A percentile compares a stretch with the other conserved stretches of the same genome.
Conservation (phyloP, 2,888 invertebrate species). For the Drosophila planitibia region DNA sequence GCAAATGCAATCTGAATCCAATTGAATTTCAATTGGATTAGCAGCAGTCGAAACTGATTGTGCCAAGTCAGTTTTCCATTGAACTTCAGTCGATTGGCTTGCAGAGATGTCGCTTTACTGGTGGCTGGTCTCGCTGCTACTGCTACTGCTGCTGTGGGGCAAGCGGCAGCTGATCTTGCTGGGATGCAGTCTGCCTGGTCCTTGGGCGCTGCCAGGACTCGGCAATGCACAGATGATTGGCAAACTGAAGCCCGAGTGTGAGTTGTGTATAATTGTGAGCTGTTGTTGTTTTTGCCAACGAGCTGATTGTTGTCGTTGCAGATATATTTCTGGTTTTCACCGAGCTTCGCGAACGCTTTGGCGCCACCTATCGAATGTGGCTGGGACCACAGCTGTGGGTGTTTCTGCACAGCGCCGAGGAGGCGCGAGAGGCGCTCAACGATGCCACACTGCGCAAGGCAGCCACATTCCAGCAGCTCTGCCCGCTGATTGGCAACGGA, state of each 20-base stretch:
- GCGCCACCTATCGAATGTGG: slow-evolving; percentile 82
- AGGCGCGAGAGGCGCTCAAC: slow-evolving; percentile 80
- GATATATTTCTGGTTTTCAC: slow-evolving; percentile 78
- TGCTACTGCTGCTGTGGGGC: slow-evolving; percentile 54
- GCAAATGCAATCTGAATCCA: slow-evolving; percentile 14
- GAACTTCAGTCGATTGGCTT: slow-evolving; percentile 1
- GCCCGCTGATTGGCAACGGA: slow-evolving; percentile 83
- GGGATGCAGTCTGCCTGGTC: slow-evolving; percentile 79
- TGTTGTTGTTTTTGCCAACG: neutral
- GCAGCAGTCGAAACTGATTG: slow-evolving; percentile 26
- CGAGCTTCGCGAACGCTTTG: slow-evolving; percentile 71
- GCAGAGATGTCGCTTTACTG: slow-evolving; percentile 36
- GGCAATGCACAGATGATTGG: slow-evolving; percentile 83
- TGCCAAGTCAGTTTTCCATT: slow-evolving; percentile 11
- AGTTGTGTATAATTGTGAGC: slow-evolving; percentile 28
- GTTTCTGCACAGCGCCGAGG: slow-evolving; percentile 81
- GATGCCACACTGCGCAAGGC: slow-evolving; percentile 77
- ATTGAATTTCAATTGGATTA: slow-evolving; percentile 33
- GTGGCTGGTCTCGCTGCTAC: slow-evolving; percentile 10
- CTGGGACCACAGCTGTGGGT: slow-evolving; percentile 83
- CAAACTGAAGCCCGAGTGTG: slow-evolving; percentile 82
- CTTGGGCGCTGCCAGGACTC: slow-evolving; percentile 81
- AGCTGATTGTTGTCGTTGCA: slow-evolving; percentile 27
- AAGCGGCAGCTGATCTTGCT: slow-evolving; percentile 63
- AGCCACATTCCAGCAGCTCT: slow-evolving; percentile 77